phyloP scores from a whole-genome alignment of 1,140 invertebrate genomes.

The Cardiocondyla obscurior region DNA sequence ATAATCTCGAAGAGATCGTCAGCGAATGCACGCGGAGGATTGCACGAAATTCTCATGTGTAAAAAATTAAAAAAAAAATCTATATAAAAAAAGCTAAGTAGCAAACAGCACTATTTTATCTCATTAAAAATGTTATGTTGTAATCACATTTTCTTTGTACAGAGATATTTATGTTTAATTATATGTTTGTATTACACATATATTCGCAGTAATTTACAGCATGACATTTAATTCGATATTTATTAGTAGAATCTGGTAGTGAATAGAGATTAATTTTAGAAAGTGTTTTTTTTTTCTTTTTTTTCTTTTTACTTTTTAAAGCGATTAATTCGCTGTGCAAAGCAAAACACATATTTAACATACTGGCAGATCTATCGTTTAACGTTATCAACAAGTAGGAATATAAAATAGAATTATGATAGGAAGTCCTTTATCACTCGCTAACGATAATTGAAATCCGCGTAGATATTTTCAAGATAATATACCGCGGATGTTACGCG shows the following conservation, averaged over 20 bases:
- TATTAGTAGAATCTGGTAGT: neutral
- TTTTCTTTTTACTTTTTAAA: neutral
- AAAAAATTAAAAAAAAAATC: neutral
- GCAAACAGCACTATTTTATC: no score
- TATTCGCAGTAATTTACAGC: no score
- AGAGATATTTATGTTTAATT: no score
- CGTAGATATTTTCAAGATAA: conserved; percentile 1
- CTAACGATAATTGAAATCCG: neutral
- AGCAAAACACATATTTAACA: neutral
- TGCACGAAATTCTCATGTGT: neutral
- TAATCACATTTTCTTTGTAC: no score
- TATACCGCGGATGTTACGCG: neutral
- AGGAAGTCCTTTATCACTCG: neutral
- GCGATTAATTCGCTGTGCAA: neutral
- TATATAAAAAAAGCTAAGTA: no score
- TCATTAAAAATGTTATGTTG: neutral
- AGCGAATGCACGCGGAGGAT: neutral
- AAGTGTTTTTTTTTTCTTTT: no score
- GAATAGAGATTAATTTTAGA: neutral
- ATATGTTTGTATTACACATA: no score
- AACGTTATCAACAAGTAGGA: neutral
- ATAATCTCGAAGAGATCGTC: conserved; percentile 30
- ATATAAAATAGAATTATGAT: neutral
- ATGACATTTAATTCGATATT: neutral
- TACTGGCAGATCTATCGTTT: neutral